Percentiles rank a stretch among this genome's conserved stretches.
These are phyloP conservation scores for Megalonaias nervosa DNA, from an alignment of 1,140 invertebrate genomes.

Conservation along the genomic window DNA sequence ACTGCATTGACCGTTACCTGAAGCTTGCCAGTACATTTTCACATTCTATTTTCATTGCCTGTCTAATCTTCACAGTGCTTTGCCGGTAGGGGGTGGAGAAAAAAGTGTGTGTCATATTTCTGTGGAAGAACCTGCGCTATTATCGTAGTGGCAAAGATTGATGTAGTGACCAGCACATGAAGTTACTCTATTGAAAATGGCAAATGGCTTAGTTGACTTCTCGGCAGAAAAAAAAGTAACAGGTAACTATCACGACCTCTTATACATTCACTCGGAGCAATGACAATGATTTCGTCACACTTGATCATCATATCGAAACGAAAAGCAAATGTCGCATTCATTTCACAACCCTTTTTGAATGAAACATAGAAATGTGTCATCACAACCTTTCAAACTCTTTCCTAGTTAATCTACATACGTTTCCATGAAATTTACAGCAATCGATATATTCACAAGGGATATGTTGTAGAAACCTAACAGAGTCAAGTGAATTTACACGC, in stretches of 20 bases:
- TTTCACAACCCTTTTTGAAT: not conserved
- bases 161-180: not conserved
- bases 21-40: not conserved
- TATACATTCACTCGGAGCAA: not conserved
- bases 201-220: not conserved
- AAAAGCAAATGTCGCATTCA: constrained; percentile 12
- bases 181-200: no score
- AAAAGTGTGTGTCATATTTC: not conserved
- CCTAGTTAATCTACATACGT: not conserved
- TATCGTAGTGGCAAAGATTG: not conserved
- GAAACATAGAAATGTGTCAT: not conserved
- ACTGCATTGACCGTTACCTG: not conserved
- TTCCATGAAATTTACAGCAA: not conserved
- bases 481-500: no score
- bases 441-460: not conserved
- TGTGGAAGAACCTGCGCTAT: not conserved
- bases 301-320: constrained; percentile 7
- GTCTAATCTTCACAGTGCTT: constrained; percentile 1
- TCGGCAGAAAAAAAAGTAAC: not conserved
- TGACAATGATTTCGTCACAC: constrained; percentile 1
- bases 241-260: not conserved
- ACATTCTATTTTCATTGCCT: constrained; percentile 10
- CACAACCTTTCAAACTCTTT: not conserved
- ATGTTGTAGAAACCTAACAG: not conserved
- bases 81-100: not conserved